Evolutionary conservation across 2,113 vertebrate genomes (phyloP).

Genomic region (Apodemus sylvaticus): DNA sequence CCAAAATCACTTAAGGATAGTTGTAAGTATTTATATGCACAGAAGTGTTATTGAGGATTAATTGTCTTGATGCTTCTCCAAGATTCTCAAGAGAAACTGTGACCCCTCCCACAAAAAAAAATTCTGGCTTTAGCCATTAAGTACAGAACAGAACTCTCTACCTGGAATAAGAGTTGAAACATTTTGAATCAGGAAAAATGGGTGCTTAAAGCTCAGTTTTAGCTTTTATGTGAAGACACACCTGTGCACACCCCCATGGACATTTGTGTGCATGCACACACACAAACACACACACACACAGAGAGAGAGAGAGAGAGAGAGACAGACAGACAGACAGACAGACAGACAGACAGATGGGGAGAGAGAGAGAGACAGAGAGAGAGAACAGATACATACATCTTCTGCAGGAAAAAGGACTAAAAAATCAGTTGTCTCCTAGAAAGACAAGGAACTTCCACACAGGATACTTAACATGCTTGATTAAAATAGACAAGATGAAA

Average conservation of each 20-base stretch:
- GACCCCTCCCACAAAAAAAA: neutral
- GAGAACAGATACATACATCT: neutral
- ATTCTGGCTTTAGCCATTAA: neutral
- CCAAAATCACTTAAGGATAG: constrained; percentile 47
- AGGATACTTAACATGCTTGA: neutral
- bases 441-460: neutral
- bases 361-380: no score
- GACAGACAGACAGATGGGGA: no score
- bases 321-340: neutral
- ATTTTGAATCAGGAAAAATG: neutral
- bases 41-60: neutral
- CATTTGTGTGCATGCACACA: no score
- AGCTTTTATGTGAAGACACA: neutral
- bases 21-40: constrained; percentile 33
- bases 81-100: constrained; percentile 4
- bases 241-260: no score
- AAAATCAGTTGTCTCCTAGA: neutral
- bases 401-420: neutral
- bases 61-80: constrained; percentile 1
- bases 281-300: neutral
- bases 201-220: neutral
- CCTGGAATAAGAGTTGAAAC: neutral
- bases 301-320: neutral
- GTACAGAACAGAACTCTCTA: neutral
- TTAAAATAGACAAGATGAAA: neutral